phyloP scores from a whole-genome alignment of 2,888 invertebrate genomes.

The Machimus rusticus region DNA sequence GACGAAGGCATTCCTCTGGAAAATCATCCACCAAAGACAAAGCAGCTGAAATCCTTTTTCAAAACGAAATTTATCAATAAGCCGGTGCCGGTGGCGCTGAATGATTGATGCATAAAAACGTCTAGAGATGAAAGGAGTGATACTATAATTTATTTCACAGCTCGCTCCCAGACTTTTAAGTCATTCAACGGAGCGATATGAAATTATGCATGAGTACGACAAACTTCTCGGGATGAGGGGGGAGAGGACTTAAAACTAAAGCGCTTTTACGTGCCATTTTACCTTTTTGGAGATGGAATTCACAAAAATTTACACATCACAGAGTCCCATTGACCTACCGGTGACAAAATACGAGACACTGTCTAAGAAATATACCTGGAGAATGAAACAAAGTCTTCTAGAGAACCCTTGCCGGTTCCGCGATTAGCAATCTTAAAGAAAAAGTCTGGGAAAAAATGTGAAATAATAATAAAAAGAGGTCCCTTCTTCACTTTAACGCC shows the following conservation, averaged over 20 bases:
- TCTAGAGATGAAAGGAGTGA: conserved; percentile 12
- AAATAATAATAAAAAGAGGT: neutral
- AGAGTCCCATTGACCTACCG: neutral
- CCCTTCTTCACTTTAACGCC: neutral
- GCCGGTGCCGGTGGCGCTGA: neutral
- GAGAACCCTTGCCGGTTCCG: neutral
- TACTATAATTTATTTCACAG: conserved; percentile 17
- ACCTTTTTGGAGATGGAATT: neutral
- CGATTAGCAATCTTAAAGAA: neutral
- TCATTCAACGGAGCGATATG: conserved; percentile 7
- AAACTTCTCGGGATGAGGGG: neutral
- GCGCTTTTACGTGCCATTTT: neutral
- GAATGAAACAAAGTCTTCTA: neutral
- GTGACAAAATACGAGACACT: neutral
- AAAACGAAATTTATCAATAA: neutral
- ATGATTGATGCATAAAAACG: neutral
- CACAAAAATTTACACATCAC: neutral
- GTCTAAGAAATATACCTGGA: neutral
- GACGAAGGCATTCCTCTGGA: neutral
- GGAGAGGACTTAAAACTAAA: neutral
- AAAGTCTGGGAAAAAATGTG: neutral
- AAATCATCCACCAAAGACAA: neutral
- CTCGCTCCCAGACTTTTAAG: neutral
- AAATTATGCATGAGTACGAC: conserved; percentile 19
- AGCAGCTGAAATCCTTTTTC: neutral